These are phyloP conservation scores for Stichodactyla helianthus DNA, from an alignment of 64 coral and sea anemone genomes.

Conservation along the genomic window DNA sequence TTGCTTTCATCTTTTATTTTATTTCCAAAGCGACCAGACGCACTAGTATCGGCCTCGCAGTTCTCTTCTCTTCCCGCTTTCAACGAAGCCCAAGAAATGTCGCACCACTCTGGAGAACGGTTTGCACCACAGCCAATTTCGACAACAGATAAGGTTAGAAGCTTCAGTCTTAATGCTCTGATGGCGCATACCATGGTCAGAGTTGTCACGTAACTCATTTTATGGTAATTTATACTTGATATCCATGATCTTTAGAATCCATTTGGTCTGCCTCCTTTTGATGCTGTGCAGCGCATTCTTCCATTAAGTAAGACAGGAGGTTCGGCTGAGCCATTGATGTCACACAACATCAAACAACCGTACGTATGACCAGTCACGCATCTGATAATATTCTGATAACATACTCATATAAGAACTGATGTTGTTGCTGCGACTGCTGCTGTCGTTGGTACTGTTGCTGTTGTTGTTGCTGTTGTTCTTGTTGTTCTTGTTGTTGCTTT, in stretches of 20 bases:
- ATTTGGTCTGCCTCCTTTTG: slow-evolving; percentile 70
- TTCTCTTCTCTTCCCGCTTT: slow-evolving; percentile 38
- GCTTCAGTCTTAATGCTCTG: neutral
- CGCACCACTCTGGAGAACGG: neutral
- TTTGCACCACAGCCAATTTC: neutral
- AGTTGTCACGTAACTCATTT: neutral
- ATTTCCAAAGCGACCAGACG: slow-evolving; percentile 26
- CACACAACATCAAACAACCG: neutral
- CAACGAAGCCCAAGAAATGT: neutral
- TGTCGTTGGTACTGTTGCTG: too few species aligned
- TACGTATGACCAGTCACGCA: neutral
- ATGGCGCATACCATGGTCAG: neutral
- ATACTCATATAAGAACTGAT: too few species aligned
- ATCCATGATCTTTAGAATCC: slow-evolving; percentile 18
- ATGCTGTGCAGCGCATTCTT: slow-evolving; percentile 71
- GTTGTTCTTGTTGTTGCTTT: too few species aligned
- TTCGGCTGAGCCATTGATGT: neutral
- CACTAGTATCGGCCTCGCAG: slow-evolving; percentile 16
- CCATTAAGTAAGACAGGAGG: neutral
- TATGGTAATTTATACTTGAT: neutral
- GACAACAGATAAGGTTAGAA: neutral
- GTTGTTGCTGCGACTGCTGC: too few species aligned
- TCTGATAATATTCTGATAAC: neutral
- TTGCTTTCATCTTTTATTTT: neutral
- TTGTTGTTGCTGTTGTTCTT: too few species aligned